Evolutionary conservation across 2,888 invertebrate genomes (phyloP).

Genomic region (Xestoiulus laeticollis): DNA sequence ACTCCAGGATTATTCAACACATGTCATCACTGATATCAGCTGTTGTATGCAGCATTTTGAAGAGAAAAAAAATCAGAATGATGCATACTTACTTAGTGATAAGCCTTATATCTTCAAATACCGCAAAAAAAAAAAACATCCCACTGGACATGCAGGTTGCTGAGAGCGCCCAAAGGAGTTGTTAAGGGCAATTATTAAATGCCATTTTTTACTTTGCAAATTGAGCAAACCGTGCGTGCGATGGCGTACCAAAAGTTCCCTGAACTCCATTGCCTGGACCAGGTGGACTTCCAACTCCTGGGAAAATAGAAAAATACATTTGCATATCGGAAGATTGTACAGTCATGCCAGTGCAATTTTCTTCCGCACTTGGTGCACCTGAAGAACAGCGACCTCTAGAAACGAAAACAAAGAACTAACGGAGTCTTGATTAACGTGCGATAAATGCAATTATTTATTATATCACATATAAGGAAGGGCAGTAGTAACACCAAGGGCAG

Average conservation of each 20-base stretch:
- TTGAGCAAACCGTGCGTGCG: neutral
- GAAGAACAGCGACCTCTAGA: neutral
- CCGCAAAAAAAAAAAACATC: neutral
- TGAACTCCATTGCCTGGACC: neutral
- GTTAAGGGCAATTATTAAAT: neutral
- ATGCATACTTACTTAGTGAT: neutral
- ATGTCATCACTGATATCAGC: too few relatives aligned
- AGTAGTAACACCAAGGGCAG: neutral
- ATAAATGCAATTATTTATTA: conserved; percentile 26
- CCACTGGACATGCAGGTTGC: neutral
- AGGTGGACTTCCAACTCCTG: neutral
- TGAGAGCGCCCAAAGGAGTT: neutral
- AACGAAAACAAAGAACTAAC: neutral
- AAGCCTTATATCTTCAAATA: neutral
- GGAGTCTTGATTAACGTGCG: neutral
- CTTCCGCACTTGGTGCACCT: neutral
- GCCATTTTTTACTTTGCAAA: neutral
- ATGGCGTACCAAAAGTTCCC: neutral
- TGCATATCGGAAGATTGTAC: neutral
- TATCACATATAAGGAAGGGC: conserved; percentile 26
- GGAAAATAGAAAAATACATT: neutral
- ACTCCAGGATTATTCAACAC: too few relatives aligned
- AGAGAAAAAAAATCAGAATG: neutral
- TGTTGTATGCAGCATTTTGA: too few relatives aligned
- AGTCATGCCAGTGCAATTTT: neutral